Evolutionary conservation across 2,113 vertebrate species (phyloP).

Genomic region (Eolophus roseicapilla): DNA sequence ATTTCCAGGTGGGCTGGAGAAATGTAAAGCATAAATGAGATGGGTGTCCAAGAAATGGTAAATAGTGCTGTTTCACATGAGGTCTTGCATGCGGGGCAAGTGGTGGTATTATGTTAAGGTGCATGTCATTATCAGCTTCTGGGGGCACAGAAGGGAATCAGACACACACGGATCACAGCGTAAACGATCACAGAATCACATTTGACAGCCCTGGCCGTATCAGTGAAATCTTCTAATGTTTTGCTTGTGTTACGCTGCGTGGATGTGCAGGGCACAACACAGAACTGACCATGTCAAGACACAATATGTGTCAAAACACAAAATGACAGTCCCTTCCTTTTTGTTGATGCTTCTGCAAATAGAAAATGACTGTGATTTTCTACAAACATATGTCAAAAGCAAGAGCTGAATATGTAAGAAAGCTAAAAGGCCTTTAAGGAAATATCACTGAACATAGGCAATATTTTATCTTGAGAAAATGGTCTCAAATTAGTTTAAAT

Average conservation of each 20-base stretch:
- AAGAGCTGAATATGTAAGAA: neutral
- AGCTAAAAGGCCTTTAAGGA: neutral
- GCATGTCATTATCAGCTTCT: neutral
- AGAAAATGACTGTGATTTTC: neutral
- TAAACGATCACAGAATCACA: neutral
- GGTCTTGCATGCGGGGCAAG: rapidly evolving
- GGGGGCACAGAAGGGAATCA: neutral
- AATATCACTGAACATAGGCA: neutral
- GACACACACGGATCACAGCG: rapidly evolving
- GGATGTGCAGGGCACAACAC: neutral
- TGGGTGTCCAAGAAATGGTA: neutral
- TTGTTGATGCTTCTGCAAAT: neutral
- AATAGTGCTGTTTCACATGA: neutral
- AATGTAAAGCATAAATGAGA: neutral
- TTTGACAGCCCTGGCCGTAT: rapidly evolving
- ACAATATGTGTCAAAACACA: neutral
- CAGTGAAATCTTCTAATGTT: neutral
- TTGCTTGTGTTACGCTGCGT: neutral
- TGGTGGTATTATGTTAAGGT: neutral
- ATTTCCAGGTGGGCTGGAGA: neutral
- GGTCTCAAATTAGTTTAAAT: neutral
- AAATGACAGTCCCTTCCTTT: neutral
- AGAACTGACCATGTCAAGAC: neutral
- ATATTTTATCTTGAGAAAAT: neutral
- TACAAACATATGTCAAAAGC: neutral